Conservation (phyloP, 2,113 vertebrate genomes). For the Callithrix jacchus region DNA sequence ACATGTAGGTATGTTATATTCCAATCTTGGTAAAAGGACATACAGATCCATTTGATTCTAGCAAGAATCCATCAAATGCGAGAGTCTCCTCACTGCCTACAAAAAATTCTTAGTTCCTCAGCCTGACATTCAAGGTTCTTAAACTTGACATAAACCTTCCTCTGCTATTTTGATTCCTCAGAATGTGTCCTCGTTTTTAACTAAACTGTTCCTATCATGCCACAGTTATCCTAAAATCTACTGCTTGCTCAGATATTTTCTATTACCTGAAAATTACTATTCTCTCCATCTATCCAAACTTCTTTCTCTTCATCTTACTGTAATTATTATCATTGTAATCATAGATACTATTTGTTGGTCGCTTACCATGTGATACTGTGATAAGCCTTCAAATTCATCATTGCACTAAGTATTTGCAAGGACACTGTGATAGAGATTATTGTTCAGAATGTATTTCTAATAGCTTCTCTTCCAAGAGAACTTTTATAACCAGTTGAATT, state of each 20-base stretch:
- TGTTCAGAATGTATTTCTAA: neutral
- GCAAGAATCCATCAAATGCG: neutral
- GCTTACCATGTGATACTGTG: neutral
- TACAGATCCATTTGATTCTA: neutral
- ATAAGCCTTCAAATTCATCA: neutral
- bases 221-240: neutral
- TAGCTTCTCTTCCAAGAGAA: neutral
- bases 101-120: neutral
- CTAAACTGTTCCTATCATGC: neutral
- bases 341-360: neutral
- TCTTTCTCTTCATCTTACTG: neutral
- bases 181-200: neutral
- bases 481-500: neutral
- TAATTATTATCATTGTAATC: neutral
- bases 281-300: neutral
- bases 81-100: neutral
- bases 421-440: neutral
- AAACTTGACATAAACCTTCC: neutral
- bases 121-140: neutral
- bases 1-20: neutral
- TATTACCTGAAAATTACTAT: neutral
- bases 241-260: neutral
- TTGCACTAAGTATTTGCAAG: neutral
- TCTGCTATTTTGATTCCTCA: constrained; percentile 6
- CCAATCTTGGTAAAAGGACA: neutral